phyloP scores from a whole-genome alignment of 2,888 invertebrate species.

The Dasysyrphus albostriatus region DNA sequence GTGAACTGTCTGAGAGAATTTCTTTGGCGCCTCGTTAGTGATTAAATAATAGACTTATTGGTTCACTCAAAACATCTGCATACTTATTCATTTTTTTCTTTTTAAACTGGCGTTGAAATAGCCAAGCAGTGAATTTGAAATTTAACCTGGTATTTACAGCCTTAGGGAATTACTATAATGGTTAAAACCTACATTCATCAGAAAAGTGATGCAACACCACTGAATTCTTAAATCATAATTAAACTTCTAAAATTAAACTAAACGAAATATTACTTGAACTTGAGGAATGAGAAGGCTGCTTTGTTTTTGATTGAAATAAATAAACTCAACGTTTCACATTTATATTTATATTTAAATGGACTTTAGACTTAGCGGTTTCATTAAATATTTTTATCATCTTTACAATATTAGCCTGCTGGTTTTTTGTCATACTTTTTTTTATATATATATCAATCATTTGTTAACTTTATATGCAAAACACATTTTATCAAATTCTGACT shows the following conservation, averaged over 20 bases:
- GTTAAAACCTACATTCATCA: not conserved
- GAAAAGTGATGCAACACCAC: not conserved
- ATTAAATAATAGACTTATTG: slow-evolving; percentile 2
- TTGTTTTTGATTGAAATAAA: not conserved
- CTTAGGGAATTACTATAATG: not conserved
- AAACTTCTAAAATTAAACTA: not conserved
- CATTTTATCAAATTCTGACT: not conserved
- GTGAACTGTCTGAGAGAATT: not conserved
- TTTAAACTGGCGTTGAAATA: not conserved
- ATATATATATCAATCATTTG: not conserved
- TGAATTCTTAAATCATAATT: not conserved
- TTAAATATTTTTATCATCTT: not conserved
- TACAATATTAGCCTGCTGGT: not conserved
- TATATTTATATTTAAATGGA: slow-evolving; percentile 1
- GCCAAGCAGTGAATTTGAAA: not conserved
- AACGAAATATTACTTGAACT: not conserved
- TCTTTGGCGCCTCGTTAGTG: not conserved
- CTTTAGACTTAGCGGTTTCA: not conserved
- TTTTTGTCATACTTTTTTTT: not conserved
- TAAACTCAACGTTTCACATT: not conserved
- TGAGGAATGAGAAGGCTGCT: not conserved
- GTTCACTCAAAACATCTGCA: not conserved
- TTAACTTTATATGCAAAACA: not conserved
- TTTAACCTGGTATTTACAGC: not conserved
- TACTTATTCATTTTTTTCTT: not conserved